Evolutionary conservation across 1,140 invertebrate genomes (phyloP), one percentile per base, ranked within the genome.

Genomic region (Aphidius ervi): DNA sequence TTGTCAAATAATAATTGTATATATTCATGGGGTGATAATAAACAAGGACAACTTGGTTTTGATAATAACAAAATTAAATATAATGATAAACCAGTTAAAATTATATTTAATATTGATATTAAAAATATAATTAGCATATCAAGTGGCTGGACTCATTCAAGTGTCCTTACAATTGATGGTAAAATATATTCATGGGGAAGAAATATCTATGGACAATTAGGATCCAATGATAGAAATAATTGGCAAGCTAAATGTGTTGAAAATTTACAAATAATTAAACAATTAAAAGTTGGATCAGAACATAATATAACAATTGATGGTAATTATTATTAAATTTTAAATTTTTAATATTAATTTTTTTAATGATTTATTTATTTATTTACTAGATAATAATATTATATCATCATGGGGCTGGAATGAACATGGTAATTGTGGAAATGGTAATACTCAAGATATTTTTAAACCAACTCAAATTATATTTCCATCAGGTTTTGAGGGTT

Each of bases 331-430:
- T 45, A 4, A 16, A 16, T 16, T 16, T 16, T 1, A 0, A 10
- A 43, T 23, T 16, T 8, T 55, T 10, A 40, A 43, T 43, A 58
- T 54, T 57, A 10, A 63, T 49, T 46, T 50, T 49, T 47, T 20
- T 40, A 56, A 58, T 65, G 23, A 61, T 56, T 5, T 10, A n/a
- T 61, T 56, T 42, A 65, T 62, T 65, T 66, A n/a, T 57, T 61
- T 56, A 49, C 58, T 81, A 76, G 83, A 77, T 46, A 74, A 83
- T 61, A 84, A 84, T 20, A 75, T 80, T 48, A 67, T 93, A 4
- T 86, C 85, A 61, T 85, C 86, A n/a, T 94, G 92, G 91, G 92
- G 93, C 6, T 95, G 92, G 92, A 94, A 94, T 79, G 93, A 95
- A 67, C 93, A 95, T 79, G 88, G 89, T 31, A 93, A 91, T 69